Evolutionary conservation across 2,888 invertebrate species (phyloP).

Genomic region (Orthonevra nobilis): DNA sequence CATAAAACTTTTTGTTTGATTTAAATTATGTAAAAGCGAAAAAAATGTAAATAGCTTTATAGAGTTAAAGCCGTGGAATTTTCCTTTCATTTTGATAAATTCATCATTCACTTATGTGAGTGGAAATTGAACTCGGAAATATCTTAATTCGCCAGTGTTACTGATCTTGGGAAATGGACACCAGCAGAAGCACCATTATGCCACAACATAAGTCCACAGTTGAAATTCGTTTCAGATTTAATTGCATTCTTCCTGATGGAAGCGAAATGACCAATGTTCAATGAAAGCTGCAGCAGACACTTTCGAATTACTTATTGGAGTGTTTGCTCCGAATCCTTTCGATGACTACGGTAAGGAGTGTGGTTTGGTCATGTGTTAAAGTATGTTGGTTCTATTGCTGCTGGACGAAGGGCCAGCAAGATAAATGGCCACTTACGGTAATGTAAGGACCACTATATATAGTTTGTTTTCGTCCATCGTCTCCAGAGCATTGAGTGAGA

Average conservation of each 20-base stretch:
- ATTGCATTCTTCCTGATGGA: slow-evolving; percentile 35
- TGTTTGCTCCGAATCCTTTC: background rate
- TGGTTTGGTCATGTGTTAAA: background rate
- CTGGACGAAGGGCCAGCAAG: slow-evolving; percentile 21
- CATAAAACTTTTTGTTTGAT: too few relatives aligned
- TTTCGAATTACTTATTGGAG: background rate
- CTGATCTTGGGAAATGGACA: background rate
- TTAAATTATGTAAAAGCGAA: too few relatives aligned
- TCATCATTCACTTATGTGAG: too few relatives aligned
- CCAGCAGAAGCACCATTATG: too few relatives aligned
- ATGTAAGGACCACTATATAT: slow-evolving; percentile 51
- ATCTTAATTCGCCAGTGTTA: background rate
- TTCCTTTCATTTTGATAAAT: too few relatives aligned
- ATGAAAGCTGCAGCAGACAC: background rate
- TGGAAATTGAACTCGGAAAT: slow-evolving; percentile 22
- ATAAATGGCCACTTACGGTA: slow-evolving; percentile 61
- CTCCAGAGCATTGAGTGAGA: slow-evolving; percentile 7
- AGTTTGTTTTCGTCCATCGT: slow-evolving; percentile 52
- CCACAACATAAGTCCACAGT: background rate
- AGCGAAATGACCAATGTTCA: slow-evolving; percentile 25
- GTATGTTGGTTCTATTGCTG: too few relatives aligned
- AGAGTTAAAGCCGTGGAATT: too few relatives aligned
- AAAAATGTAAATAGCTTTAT: too few relatives aligned
- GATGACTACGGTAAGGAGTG: background rate
- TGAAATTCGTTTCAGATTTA: slow-evolving; percentile 28